phyloP scores from a whole-genome alignment of 2,113 vertebrate species.

The Craseonycteris thonglongyai region DNA sequence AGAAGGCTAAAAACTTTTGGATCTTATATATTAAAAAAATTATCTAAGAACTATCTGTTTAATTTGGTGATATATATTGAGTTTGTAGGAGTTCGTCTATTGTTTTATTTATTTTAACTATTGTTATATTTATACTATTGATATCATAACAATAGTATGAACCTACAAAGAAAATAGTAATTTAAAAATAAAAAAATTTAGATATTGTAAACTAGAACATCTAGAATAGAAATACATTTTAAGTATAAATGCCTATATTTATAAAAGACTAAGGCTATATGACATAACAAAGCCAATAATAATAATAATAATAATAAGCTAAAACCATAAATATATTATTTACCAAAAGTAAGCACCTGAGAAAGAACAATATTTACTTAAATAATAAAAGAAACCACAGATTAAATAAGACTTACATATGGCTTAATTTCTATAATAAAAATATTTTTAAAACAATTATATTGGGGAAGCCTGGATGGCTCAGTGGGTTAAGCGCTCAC shows the following conservation, averaged over 20 bases:
- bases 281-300: neutral
- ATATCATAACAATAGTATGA: neutral
- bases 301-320: neutral
- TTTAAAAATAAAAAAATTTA: neutral
- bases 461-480: no score
- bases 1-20: neutral
- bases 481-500: no score
- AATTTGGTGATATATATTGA: neutral
- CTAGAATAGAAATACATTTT: neutral
- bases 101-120: no score
- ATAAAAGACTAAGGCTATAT: neutral
- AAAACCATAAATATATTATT: neutral
- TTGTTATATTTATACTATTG: no score
- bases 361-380: neutral
- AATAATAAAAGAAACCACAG: neutral
- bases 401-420: neutral
- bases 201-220: neutral
- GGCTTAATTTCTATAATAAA: neutral
- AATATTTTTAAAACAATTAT: neutral
- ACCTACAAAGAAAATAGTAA: neutral
- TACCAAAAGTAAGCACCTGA: neutral
- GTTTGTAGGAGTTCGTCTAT: neutral
- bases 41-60: neutral
- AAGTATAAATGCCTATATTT: neutral
- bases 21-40: neutral